These are phyloP conservation scores for Urocitellus parryii DNA, from an alignment of 2,113 vertebrate genomes.

Conservation along the genomic window DNA sequence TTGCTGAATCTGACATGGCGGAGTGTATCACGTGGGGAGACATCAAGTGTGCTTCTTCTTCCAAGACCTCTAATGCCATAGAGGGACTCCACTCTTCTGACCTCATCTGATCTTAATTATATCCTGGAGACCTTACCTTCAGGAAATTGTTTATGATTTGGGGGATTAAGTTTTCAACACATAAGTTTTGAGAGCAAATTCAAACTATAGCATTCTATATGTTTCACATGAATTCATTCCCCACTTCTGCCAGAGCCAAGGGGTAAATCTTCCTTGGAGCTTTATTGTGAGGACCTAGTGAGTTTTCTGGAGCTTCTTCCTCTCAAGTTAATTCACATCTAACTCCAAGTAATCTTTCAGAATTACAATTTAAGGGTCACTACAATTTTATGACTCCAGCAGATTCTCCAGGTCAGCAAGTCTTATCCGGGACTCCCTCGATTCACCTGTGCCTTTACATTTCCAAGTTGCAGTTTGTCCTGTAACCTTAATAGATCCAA, in stretches of 20 bases:
- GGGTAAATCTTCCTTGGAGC: background rate
- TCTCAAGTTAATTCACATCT: background rate
- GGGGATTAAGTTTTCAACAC: background rate
- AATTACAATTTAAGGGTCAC: background rate
- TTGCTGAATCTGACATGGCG: no score
- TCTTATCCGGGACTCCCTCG: background rate
- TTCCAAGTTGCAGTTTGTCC: background rate
- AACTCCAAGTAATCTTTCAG: background rate
- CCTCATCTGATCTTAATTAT: background rate
- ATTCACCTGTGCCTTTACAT: background rate
- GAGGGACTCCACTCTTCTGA: no score
- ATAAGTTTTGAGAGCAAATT: no score
- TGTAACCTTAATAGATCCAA: no score
- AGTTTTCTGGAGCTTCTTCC: background rate
- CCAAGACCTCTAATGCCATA: no score
- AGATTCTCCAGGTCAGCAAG: background rate
- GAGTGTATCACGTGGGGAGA: no score
- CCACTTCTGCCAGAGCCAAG: background rate
- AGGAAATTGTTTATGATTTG: no score
- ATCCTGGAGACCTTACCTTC: background rate
- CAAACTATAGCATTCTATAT: background rate
- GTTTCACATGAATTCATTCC: background rate
- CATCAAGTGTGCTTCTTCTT: background rate
- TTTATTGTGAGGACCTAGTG: background rate
- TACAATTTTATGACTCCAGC: background rate